Evolutionary conservation across 2,888 invertebrate species (phyloP).

Genomic region (Adelognathus sp.): DNA sequence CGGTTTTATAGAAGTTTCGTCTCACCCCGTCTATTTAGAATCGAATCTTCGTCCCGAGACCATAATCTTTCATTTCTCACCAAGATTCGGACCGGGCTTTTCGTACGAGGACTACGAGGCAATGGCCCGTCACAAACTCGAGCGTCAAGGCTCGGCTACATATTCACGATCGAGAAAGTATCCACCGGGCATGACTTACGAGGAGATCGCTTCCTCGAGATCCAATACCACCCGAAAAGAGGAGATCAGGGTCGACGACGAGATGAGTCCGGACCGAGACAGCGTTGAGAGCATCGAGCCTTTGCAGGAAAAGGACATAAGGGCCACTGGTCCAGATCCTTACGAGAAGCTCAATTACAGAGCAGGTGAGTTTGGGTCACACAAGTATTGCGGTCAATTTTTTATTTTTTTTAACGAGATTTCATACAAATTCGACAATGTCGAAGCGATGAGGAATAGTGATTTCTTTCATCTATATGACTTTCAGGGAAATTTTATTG

Average conservation of each 20-base stretch:
- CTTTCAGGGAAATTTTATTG: no score
- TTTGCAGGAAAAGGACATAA: constrained; percentile 77
- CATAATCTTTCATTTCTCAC: neutral
- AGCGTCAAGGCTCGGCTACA: constrained; percentile 73
- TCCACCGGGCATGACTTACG: constrained; percentile 79
- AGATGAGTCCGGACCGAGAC: constrained; percentile 73
- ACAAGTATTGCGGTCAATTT: no score
- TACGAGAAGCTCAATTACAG: constrained; percentile 81
- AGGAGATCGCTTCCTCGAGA: constrained; percentile 78
- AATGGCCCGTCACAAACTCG: constrained; percentile 78
- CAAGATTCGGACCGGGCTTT: constrained; percentile 75
- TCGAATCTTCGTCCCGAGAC: no score
- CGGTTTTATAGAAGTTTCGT: no score
- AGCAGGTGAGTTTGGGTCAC: constrained; percentile 80
- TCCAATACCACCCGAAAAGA: constrained; percentile 66
- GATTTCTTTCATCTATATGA: no score
- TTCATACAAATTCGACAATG: no score
- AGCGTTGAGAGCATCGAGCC: constrained; percentile 78
- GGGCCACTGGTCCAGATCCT: constrained; percentile 81
- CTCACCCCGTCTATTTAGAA: no score
- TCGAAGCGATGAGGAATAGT: no score
- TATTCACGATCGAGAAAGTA: constrained; percentile 74
- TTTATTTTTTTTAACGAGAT: no score
- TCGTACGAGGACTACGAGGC: constrained; percentile 80
- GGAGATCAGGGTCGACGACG: constrained; percentile 63